These are phyloP conservation scores for Hippopotamyrus pictus DNA, from an alignment of 2,797 vertebrate species.

Conservation along the genomic window DNA sequence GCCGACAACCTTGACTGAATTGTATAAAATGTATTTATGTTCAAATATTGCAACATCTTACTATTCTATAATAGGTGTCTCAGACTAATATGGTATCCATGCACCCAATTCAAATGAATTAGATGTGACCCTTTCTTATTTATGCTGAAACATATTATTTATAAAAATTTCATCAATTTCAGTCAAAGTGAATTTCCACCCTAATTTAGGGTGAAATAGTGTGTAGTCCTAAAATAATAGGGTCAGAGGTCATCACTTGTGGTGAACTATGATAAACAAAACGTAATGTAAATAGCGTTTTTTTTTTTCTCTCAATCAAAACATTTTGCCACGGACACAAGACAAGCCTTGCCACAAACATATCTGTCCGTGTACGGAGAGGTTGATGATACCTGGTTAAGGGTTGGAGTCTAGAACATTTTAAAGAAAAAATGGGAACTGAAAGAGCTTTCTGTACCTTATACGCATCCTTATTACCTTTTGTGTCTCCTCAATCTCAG, in stretches of 20 bases:
- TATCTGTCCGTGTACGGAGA: background rate
- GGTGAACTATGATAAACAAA: background rate
- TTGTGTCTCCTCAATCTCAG: slow-evolving; percentile 60
- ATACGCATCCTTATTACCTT: slow-evolving; percentile 39
- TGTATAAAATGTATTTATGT: background rate
- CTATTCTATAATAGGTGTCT: background rate
- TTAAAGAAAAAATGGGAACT: background rate
- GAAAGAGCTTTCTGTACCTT: background rate
- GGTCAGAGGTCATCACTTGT: background rate
- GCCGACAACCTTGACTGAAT: background rate
- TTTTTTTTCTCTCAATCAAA: background rate
- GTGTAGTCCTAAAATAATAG: background rate
- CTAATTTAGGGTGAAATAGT: background rate
- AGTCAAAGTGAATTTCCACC: background rate
- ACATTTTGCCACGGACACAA: background rate
- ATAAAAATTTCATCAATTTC: background rate
- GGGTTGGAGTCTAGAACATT: background rate
- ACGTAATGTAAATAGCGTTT: background rate
- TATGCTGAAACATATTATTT: background rate
- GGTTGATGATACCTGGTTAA: background rate
- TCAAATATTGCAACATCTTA: background rate
- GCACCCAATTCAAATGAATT: background rate
- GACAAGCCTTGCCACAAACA: background rate
- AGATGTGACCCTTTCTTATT: background rate
- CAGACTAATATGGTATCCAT: background rate